These are phyloP conservation scores for Sepioteuthis lessoniana DNA, from an alignment of 2,888 invertebrate species.

Conservation along the genomic window DNA sequence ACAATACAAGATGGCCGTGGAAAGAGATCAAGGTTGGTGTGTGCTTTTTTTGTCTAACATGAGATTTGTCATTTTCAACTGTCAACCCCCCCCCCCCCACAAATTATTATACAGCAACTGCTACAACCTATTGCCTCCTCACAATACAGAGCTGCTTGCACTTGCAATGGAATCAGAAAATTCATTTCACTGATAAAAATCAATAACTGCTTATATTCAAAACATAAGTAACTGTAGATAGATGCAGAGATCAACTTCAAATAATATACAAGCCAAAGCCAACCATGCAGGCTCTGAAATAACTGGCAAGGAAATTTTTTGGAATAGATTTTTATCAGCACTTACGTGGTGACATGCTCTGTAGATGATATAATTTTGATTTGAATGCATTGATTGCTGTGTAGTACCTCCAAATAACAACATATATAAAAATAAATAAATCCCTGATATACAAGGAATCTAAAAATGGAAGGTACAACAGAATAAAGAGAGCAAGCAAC, in stretches of 20 bases:
- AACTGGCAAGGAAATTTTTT: background rate
- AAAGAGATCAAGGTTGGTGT: no score
- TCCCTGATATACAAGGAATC: background rate
- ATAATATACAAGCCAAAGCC: background rate
- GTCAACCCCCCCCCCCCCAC: background rate
- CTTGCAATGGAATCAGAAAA: constrained; percentile 20
- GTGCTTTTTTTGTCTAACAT: background rate
- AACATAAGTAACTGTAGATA: background rate
- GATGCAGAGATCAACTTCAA: background rate
- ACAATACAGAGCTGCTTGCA: background rate
- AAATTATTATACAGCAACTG: constrained; percentile 6
- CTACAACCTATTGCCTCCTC: background rate
- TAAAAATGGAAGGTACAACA: background rate
- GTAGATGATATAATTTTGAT: background rate
- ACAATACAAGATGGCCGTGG: no score
- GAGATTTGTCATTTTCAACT: background rate
- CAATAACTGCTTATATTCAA: background rate
- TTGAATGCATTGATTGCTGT: background rate
- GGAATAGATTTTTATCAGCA: background rate
- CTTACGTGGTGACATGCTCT: background rate
- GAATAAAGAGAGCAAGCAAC: background rate
- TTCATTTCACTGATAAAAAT: constrained; percentile 20
- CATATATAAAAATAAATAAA: background rate
- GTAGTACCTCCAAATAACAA: background rate
- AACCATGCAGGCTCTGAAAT: background rate